A percentile compares a stretch with the other conserved stretches of the same genome.
Conservation (phyloP, 2,113 vertebrate genomes). For the Petaurus breviceps region DNA sequence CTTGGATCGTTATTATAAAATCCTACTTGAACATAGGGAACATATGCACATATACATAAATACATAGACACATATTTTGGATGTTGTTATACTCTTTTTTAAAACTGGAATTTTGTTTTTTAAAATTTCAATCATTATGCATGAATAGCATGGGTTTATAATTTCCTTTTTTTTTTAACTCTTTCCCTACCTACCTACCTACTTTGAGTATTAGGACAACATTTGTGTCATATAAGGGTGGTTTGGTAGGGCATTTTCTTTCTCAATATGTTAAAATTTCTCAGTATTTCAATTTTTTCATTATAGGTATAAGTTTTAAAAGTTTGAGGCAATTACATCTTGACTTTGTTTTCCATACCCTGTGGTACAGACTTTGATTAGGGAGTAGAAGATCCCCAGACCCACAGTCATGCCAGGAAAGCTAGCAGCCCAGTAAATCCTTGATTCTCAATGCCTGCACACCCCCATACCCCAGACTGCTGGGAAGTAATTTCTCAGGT, state of each 20-base stretch:
- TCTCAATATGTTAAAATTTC: no score
- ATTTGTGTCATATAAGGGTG: neutral
- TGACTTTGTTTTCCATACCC: neutral
- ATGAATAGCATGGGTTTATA: no score
- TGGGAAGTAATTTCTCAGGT: neutral
- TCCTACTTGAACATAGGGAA: no score
- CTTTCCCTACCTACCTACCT: neutral
- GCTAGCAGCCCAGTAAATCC: neutral
- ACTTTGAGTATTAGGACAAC: neutral
- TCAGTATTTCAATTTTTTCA: neutral
- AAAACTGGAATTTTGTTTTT: no score
- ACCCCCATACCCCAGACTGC: neutral
- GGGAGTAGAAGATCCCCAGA: neutral
- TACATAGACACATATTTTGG: no score
- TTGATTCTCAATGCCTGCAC: neutral
- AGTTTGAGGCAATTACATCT: neutral
- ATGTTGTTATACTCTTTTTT: no score
- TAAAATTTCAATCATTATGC: no score
- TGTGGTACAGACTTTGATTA: neutral
- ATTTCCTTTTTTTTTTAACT: neutral
- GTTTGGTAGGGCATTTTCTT: neutral
- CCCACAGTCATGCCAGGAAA: neutral
- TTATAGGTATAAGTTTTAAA: neutral
- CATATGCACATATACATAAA: no score
- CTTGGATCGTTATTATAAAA: no score